Conservation (phyloP, 2,113 vertebrate genomes). For the Amphiprion percula region DNA sequence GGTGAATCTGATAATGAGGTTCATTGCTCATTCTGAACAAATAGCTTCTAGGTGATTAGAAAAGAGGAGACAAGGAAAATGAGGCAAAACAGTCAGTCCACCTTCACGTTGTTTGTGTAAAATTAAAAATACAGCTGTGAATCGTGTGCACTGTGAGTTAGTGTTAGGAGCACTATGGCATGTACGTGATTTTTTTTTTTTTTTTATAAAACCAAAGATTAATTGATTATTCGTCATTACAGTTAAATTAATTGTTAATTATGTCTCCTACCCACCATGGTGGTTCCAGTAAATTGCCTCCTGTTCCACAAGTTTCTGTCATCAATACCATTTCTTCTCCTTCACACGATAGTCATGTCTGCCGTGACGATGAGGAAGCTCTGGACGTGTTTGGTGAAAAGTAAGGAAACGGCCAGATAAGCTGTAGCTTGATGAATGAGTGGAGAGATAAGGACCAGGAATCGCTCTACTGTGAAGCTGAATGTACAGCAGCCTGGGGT, state of each 20-base stretch:
- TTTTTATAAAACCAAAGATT: background rate
- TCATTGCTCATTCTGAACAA: background rate
- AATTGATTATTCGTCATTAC: conserved; percentile 5
- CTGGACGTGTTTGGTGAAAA: conserved; percentile 20
- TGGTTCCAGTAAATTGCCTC: conserved; percentile 14
- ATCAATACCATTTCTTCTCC: conserved; percentile 27
- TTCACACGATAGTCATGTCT: conserved; percentile 27
- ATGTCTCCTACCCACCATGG: background rate
- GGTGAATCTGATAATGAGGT: conserved; percentile 14
- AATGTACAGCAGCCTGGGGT: conserved; percentile 9
- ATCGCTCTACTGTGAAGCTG: conserved; percentile 7
- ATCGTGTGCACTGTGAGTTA: background rate
- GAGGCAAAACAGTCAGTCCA: too few species aligned
- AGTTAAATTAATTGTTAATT: background rate
- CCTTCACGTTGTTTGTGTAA: too few species aligned
- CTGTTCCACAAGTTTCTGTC: conserved; percentile 8
- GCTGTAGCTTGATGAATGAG: conserved; percentile 38
- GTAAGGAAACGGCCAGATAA: conserved; percentile 39
- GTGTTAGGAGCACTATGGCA: background rate
- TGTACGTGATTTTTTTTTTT: background rate
- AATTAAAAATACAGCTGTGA: background rate
- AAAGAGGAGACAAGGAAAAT: background rate
- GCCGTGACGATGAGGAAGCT: conserved; percentile 7
- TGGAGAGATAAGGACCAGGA: conserved; percentile 53
- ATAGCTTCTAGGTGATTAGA: background rate